Conservation (phyloP, 2,113 vertebrate species). For the Hippoglossus stenolepis region DNA sequence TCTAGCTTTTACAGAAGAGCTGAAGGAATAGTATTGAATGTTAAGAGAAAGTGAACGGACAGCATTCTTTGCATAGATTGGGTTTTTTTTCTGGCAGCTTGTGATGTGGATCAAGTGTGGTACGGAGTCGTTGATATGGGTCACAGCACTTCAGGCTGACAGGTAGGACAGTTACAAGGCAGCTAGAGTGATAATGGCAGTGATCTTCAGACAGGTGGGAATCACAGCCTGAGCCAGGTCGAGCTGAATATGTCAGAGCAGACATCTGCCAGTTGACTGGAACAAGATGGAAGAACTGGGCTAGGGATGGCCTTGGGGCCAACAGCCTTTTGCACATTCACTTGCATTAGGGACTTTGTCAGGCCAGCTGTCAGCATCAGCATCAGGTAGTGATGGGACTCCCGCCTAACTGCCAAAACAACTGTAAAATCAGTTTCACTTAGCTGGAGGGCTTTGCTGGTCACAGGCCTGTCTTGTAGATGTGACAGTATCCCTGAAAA, state of each 20-base stretch:
- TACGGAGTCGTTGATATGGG: background rate
- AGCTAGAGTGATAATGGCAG: background rate
- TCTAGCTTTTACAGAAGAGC: background rate
- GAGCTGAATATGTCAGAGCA: constrained; percentile 20
- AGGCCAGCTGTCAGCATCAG: constrained; percentile 18
- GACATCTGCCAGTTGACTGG: constrained; percentile 9
- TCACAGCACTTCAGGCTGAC: background rate
- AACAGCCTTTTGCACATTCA: constrained; percentile 2
- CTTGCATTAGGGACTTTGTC: background rate
- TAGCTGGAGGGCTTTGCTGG: background rate
- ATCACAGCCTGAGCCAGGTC: constrained; percentile 6
- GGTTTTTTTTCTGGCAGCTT: background rate
- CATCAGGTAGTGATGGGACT: constrained; percentile 7
- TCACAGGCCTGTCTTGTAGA: background rate
- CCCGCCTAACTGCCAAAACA: constrained; percentile 5
- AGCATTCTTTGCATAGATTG: background rate
- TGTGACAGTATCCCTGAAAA: too few relatives aligned
- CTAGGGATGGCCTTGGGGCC: background rate
- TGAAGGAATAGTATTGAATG: background rate
- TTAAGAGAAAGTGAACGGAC: background rate
- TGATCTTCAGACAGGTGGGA: constrained; percentile 17
- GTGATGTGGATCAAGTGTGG: background rate
- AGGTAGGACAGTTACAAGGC: constrained; percentile 14
- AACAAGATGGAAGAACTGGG: background rate
- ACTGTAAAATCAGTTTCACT: background rate